Evolutionary conservation across 2,888 invertebrate genomes (phyloP).

Genomic region (Trichopria drosophilae): DNA sequence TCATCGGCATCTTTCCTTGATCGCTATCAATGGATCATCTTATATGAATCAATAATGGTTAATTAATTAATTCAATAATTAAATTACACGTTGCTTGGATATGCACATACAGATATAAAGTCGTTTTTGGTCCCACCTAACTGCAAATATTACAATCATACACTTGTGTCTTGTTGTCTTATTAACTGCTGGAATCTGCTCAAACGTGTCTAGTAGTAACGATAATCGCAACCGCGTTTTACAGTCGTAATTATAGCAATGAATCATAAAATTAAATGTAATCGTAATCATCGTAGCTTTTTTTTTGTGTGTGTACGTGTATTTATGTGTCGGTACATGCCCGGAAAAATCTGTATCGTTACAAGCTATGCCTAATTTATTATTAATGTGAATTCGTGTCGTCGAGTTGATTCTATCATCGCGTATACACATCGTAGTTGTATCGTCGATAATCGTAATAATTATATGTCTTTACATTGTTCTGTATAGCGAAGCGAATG

Average conservation of each 20-base stretch:
- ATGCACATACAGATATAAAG: constrained; percentile 59
- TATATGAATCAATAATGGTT: constrained; percentile 55
- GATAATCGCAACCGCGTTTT: no score
- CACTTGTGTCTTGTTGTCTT: constrained; percentile 46
- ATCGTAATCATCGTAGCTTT: no score
- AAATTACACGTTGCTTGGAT: constrained; percentile 59
- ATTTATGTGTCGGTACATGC: no score
- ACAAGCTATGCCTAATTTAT: no score
- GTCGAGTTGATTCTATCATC: constrained; percentile 25
- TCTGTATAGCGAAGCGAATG: no score
- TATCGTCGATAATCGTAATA: constrained; percentile 11
- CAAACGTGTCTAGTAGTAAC: no score
- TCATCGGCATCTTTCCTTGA: constrained; percentile 50
- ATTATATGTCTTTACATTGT: constrained; percentile 41
- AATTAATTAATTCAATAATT: constrained; percentile 56
- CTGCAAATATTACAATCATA: constrained; percentile 58
- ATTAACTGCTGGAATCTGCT: no score
- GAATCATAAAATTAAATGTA: no score
- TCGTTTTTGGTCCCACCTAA: constrained; percentile 60
- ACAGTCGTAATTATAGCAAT: no score
- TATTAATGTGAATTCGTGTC: no score
- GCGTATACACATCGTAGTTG: constrained; percentile 33
- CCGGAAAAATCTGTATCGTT: no score
- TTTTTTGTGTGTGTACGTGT: no score
- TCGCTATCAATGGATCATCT: constrained; percentile 50